phyloP scores from a whole-genome alignment of 2,888 invertebrate genomes.

The Agrotis exclamationis region DNA sequence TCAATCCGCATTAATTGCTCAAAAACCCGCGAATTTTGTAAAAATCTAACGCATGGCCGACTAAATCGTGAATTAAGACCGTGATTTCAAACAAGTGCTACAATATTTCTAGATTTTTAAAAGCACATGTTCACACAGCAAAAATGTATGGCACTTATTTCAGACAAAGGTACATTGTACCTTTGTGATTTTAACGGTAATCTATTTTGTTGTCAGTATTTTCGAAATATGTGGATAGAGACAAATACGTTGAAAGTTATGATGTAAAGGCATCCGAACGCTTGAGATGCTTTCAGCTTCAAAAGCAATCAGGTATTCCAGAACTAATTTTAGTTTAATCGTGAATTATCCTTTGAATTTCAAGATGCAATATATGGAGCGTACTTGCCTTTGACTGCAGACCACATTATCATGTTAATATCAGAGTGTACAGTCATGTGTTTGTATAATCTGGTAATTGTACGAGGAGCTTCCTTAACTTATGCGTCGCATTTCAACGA shows the following conservation, averaged over 20 bases:
- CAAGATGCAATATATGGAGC: conserved; percentile 27
- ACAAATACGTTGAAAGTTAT: conserved; percentile 17
- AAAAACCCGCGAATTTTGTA: conserved; percentile 33
- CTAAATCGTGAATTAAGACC: conserved; percentile 20
- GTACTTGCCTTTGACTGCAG: conserved; percentile 44
- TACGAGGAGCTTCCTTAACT: conserved; percentile 42
- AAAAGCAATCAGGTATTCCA: conserved; percentile 45
- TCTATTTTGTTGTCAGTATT: conserved; percentile 15
- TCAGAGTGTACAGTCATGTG: conserved; percentile 37
- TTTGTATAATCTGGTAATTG: conserved; percentile 35
- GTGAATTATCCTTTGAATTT: conserved; percentile 38
- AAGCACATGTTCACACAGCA: neutral
- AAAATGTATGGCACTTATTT: too few relatives aligned
- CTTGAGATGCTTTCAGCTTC: conserved; percentile 45
- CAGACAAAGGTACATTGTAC: too few relatives aligned
- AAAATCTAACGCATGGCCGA: conserved; percentile 34
- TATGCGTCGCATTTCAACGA: conserved; percentile 38
- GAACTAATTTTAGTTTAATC: conserved; percentile 42
- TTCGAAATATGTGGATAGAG: conserved; percentile 7
- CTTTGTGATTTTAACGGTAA: neutral
- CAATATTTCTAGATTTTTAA: conserved; percentile 3
- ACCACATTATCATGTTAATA: conserved; percentile 44
- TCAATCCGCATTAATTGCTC: conserved; percentile 61
- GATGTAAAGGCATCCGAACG: conserved; percentile 20
- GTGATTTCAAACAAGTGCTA: neutral